Base-by-base conservation (phyloP, 2,113 vertebrate species). In the Suncus etruscus region DNA sequence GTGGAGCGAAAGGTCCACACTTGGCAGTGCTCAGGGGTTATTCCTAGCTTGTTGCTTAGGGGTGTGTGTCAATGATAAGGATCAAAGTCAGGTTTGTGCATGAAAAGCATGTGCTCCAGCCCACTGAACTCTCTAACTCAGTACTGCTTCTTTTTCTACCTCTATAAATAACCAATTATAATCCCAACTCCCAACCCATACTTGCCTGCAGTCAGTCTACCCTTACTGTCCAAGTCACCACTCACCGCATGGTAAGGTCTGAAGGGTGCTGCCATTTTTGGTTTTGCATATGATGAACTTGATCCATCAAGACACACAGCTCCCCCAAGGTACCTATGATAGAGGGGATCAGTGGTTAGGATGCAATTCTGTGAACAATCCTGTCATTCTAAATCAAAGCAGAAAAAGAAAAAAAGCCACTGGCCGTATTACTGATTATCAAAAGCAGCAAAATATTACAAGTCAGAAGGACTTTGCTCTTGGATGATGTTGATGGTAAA, bases 201-300 rank as follows among this genome's bases (percentile, higher is more conserved):
- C 69, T 63, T 27, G 73, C 48, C 24, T 47, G 6, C 20, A 80
- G 86, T 29, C 50, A 81, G 93, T 83, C 78, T 75, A 83, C 69
- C 29, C 29, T 66, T 31, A 70, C 27, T 63, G 27, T 48, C 31
- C 25, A 74, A 58, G 91, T 83, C 45, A 70, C 48, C 31, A 94
- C 92, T 90, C 95, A 97, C 97, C 97, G 91, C 76, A 78, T 92
- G 9, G 97, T 97, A 63, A 97, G 94, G 91, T 97, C 94, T 1
- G 96, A 95, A 80, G 95, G 95, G 89, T 97, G 96, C 50, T 94
- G 85, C 87, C 91, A 94, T 24, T 87, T 80, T 69, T 50, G 76
- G 61, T 95, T 93, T 61, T 89, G 92, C 87, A n/a, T 90, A 25
- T 85, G 75, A 83, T 86, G 82, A 77, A 96, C 96, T 47, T 94